Evolutionary conservation across 2,888 invertebrate species (phyloP), one percentile per base, ranked within the genome.

Genomic region (Coecobrya sp.): DNA sequence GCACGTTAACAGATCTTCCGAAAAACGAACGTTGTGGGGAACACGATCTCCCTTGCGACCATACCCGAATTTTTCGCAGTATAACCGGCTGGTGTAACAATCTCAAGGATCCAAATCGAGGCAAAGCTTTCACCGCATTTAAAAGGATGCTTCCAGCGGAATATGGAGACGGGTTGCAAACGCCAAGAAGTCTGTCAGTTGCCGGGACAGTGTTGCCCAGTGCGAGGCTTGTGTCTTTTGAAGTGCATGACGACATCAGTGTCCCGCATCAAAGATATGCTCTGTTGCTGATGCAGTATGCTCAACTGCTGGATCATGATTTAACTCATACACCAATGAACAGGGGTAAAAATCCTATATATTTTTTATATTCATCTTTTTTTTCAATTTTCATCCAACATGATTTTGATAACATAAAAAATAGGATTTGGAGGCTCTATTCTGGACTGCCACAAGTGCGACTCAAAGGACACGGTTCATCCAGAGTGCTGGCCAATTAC

Each of bases 251-350:
- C 86, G 96, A 96, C 94, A 95, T 96, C 30, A 96, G 95, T 85
- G 95, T 95, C 1, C 96, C 96, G 0, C 96, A 96, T 55, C 95
- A 95, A 42, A 95, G 96, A 52, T 96, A 96, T 94, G 96, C 96
- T 0, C 95, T 96, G 68, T 95, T 96, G 95, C 95, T 96, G n/a
- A 96, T 96, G 96, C 96, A 96, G 95, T 96, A 96, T 94, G 96
- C 96, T 5, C 97, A 97, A 95, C 96, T 97, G 94, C 95, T 96
- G 62, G 97, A 97, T 94, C 97, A 97, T 95, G 97, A 97, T 94
- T 95, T 96, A 92, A 96, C 96, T 13, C 96, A 96, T 94, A 96
- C 96, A 1, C 96, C 96, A 0, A 96, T 96, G 91, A 96, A 96
- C 88, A 94, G 84, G 65, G 84, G 84, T 84, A 27, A 13, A 11